Evolutionary conservation across 2,888 invertebrate genomes (phyloP).

Genomic region (Hirtodrosophila trivittata): DNA sequence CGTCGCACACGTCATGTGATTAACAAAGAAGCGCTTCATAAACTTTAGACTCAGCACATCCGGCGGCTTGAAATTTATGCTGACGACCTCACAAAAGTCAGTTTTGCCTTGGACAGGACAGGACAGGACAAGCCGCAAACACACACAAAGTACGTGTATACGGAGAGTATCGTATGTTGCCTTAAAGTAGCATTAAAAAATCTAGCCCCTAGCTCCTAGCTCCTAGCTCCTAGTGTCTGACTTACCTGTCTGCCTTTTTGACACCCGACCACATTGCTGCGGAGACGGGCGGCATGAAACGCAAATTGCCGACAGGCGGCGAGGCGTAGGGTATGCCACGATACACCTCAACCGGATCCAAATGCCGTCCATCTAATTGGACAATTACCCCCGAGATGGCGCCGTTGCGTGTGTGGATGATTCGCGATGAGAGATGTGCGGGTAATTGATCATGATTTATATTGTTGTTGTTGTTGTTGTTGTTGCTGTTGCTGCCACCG

Average conservation of each 20-base stretch:
- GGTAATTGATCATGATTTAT: conserved; percentile 83
- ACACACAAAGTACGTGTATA: conserved; percentile 10
- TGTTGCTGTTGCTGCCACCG: conserved; percentile 36
- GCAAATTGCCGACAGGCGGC: conserved; percentile 92
- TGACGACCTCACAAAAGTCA: conserved; percentile 33
- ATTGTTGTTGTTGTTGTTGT: conserved; percentile 65
- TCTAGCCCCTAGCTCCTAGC: too few relatives aligned
- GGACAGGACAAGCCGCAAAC: too few relatives aligned
- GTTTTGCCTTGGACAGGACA: conserved; percentile 4
- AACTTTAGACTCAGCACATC: conserved; percentile 31
- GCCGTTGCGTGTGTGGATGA: conserved; percentile 94
- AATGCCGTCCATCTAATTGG: conserved; percentile 90
- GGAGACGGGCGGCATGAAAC: conserved; percentile 98
- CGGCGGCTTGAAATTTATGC: conserved; percentile 44
- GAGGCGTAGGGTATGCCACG: conserved; percentile 97
- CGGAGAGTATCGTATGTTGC: neutral
- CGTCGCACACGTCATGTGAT: conserved; percentile 43
- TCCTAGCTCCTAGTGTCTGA: conserved; percentile 41
- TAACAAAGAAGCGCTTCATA: conserved; percentile 46
- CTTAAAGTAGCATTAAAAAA: conserved; percentile 18
- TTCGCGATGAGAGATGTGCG: conserved; percentile 89
- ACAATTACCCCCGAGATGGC: conserved; percentile 94
- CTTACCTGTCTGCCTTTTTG: conserved; percentile 90
- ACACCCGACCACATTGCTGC: conserved; percentile 96
- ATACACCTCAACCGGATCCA: conserved; percentile 96